Evolutionary conservation across 2,113 vertebrate species (phyloP).

Genomic region (Clarias batrachus): DNA sequence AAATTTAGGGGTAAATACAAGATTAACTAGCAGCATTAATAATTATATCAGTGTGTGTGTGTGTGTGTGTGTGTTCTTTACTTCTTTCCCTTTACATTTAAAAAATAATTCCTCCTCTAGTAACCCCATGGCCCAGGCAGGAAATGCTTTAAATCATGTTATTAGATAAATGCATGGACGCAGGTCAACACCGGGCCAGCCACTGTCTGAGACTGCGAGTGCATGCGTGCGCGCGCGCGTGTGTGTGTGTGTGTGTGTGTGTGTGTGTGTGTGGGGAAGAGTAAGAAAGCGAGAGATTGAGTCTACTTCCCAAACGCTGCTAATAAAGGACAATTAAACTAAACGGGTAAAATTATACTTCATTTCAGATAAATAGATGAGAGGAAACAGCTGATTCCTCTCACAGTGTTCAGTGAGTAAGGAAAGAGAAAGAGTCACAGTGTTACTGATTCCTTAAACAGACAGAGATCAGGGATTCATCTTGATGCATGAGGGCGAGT

Average conservation of each 20-base stretch:
- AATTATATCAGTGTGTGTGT: constrained; percentile 9
- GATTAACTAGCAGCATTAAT: neutral
- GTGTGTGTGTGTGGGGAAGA: constrained; percentile 31
- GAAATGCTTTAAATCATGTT: constrained; percentile 58
- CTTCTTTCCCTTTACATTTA: constrained; percentile 6
- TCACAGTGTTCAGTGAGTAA: neutral
- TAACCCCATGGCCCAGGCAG: constrained; percentile 31
- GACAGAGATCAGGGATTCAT: neutral
- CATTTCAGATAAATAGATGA: neutral
- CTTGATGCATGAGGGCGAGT: neutral
- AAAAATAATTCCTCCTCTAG: constrained; percentile 4
- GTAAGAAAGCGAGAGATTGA: neutral
- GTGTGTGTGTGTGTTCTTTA: neutral
- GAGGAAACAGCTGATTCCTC: neutral
- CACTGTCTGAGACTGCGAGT: constrained; percentile 26
- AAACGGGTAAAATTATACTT: neutral
- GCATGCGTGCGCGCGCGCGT: constrained; percentile 13
- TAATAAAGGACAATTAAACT: neutral
- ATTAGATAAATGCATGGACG: constrained; percentile 50
- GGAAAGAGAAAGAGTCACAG: neutral
- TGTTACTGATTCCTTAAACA: neutral
- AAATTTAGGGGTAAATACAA: neutral
- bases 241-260: constrained; percentile 15
- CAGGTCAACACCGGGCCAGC: constrained; percentile 47
- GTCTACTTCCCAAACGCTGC: neutral